Conservation (phyloP, 2,797 vertebrate genomes). For the Pangasius larnaudii region DNA sequence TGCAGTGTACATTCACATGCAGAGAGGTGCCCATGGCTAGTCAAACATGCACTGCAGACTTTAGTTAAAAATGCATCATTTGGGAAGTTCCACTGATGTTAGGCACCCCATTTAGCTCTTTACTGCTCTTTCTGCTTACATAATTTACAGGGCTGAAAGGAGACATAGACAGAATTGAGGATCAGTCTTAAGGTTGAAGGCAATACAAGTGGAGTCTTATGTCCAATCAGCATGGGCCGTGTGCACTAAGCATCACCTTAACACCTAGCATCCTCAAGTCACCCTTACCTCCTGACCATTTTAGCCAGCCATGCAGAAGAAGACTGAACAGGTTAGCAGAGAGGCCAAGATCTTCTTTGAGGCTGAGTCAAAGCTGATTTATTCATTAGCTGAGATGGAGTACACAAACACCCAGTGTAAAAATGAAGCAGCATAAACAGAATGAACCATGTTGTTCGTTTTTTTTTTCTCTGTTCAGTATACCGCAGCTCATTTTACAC, state of each 20-base stretch:
- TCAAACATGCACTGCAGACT: conserved; percentile 64
- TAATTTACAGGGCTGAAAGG: conserved; percentile 74
- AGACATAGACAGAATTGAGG: conserved; percentile 16
- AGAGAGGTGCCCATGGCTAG: conserved; percentile 66
- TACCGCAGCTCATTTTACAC: conserved; percentile 14
- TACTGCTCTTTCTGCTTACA: conserved; percentile 68
- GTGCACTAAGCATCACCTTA: conserved; percentile 66
- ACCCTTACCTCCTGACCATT: conserved; percentile 51
- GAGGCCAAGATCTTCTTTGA: conserved; percentile 67
- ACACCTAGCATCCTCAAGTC: conserved; percentile 45
- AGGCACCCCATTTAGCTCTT: conserved; percentile 28
- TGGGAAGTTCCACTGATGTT: conserved; percentile 45
- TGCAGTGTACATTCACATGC: conserved; percentile 27
- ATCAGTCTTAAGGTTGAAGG: conserved; percentile 40
- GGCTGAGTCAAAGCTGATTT: conserved; percentile 70
- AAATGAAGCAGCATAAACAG: background rate
- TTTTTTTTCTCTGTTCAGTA: background rate
- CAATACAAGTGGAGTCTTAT: conserved; percentile 41
- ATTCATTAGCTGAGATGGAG: conserved; percentile 76
- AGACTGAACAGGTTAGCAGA: conserved; percentile 67
- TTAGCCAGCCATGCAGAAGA: conserved; percentile 64
- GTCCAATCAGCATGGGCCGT: conserved; percentile 70
- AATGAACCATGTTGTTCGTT: background rate
- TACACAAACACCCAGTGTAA: conserved; percentile 36
- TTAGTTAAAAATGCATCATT: conserved; percentile 75